Conservation (phyloP, 2,888 invertebrate genomes). For the Himalopsyche japonica region DNA sequence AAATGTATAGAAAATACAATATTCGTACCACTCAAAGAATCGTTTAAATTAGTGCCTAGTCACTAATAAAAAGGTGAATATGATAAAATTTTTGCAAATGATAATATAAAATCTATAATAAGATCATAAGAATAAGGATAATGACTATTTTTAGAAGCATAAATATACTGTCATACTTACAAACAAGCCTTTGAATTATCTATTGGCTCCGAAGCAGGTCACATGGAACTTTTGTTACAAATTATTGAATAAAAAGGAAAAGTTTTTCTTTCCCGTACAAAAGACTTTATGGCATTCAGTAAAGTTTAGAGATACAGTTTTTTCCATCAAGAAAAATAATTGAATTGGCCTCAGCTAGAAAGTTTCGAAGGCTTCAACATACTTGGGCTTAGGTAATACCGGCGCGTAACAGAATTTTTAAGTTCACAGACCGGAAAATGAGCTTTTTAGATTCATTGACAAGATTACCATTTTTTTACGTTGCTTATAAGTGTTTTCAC, state of each 20-base stretch:
- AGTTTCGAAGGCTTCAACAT: neutral
- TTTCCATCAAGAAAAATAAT: slow-evolving; percentile 1
- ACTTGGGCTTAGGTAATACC: neutral
- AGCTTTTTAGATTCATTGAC: slow-evolving; percentile 1
- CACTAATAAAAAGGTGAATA: too few relatives aligned
- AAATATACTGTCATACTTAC: too few relatives aligned
- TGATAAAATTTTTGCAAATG: too few relatives aligned
- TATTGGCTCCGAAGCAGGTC: neutral
- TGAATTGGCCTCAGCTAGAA: neutral
- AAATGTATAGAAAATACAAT: too few relatives aligned
- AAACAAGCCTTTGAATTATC: neutral
- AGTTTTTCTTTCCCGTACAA: neutral
- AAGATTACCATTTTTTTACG: slow-evolving; percentile 1
- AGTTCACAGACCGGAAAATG: neutral
- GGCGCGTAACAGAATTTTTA: slow-evolving; percentile 1
- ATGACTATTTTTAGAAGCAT: too few relatives aligned
- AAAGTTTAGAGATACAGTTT: neutral
- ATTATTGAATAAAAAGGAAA: neutral
- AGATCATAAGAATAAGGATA: too few relatives aligned
- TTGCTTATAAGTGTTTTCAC: neutral
- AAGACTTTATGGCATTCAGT: neutral
- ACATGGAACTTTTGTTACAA: neutral
- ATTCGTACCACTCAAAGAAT: too few relatives aligned
- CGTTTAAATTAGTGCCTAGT: too few relatives aligned
- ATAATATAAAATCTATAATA: too few relatives aligned